Evolutionary conservation across 2,113 vertebrate genomes (phyloP).

Genomic region (Prietella phreatophila): DNA sequence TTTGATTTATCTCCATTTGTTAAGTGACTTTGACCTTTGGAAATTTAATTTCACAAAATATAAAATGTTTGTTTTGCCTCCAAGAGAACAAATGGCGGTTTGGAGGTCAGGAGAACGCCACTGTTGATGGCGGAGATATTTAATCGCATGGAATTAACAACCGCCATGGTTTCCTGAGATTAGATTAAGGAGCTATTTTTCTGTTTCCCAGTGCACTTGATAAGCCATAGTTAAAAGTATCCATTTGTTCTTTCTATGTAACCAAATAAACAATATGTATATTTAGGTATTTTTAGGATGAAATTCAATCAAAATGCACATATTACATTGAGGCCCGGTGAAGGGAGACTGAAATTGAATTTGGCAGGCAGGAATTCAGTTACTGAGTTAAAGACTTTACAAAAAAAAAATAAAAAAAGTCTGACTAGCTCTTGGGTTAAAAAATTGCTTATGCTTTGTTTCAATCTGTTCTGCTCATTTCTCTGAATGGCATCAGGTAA

Average conservation of each 20-base stretch:
- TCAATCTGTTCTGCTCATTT: constrained; percentile 22
- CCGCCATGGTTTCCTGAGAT: constrained; percentile 86
- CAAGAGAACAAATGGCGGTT: constrained; percentile 71
- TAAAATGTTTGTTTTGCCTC: constrained; percentile 84
- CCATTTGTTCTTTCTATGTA: constrained; percentile 91
- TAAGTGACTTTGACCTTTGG: constrained; percentile 87
- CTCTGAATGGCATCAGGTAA: constrained; percentile 12
- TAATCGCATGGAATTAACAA: constrained; percentile 96
- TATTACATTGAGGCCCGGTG: constrained; percentile 87
- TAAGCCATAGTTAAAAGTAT: constrained; percentile 95
- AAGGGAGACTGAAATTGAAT: constrained; percentile 97
- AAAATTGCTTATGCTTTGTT: constrained; percentile 58
- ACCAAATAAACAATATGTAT: constrained; percentile 99
- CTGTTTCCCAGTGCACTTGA: constrained; percentile 98
- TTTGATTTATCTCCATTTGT: constrained; percentile 75
- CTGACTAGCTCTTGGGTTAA: constrained; percentile 70
- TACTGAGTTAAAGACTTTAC: constrained; percentile 98
- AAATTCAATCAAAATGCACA: constrained; percentile 99
- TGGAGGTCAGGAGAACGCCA: constrained; percentile 70
- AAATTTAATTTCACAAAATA: constrained; percentile 90
- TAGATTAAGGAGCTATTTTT: constrained; percentile 89
- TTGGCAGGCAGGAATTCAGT: constrained; percentile 98
- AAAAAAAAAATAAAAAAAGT: constrained; percentile 70
- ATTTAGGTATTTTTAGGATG: constrained; percentile 90
- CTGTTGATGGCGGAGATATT: constrained; percentile 87